Base-by-base conservation (phyloP, 2,888 invertebrate genomes). In the Microdon myrmicae region DNA sequence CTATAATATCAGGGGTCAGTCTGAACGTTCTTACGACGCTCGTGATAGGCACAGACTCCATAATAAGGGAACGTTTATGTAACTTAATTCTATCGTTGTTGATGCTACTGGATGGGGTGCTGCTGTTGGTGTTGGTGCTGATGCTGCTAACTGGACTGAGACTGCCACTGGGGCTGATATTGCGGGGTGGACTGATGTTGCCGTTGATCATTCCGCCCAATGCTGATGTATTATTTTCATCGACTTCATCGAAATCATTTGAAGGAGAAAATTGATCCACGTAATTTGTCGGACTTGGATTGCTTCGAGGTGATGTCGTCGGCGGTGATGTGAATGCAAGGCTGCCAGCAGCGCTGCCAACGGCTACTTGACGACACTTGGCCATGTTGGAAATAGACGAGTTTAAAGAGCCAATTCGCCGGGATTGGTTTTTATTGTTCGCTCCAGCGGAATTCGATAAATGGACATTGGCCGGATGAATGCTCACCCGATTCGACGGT, bases 301-400 rank as follows among this genome's bases (percentile, higher is more conserved):
- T 61, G 4, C 14, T 26, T n/a, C 14, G 25, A n/a, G 54, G 48
- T 1, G 54, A 6, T 29, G 44, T 38, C 1, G 44, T 39, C 3
- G 61, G 44, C 17, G 61, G 49, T 25, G 61, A 48, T 25, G 61
- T 61, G 7, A 61, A 49, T 0, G 61, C 55, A 0, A 61, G 55
- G 0, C 61, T 45, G 14, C 61, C 61, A 3, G 61, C 44, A 12
- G 55, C 55, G 25, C 55, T 61, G 14, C 55, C 55, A 31, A 60
- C 54, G 9, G 60, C 54, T 25, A 61, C 55, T 14, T 61, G 61
- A n/a, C 61, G 61, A 13, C 61, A 55, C 35, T 61, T 61, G 1
- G 22, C 17, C 8, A 19, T 13, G 6, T 41, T 12, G 13, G 20
- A 53, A 20, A 20, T 54, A 5, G 48, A 16, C 2, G 60, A 44